phyloP scores from a whole-genome alignment of 2,888 invertebrate species.

The Apodemia hepburni region DNA sequence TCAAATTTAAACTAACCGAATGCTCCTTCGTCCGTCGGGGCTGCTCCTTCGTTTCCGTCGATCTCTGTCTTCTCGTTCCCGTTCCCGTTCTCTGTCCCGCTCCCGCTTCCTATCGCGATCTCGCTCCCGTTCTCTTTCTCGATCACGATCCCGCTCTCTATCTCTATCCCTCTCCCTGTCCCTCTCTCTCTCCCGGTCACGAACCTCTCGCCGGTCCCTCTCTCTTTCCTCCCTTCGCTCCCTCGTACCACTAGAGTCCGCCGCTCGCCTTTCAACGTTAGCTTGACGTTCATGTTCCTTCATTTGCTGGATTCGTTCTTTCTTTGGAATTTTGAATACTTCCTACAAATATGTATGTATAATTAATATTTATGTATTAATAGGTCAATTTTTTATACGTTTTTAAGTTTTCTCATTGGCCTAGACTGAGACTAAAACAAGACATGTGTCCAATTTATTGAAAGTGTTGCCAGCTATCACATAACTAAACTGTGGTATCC shows the following conservation, averaged over 20 bases:
- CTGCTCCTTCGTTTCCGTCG: slow-evolving; percentile 65
- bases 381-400: too few species aligned
- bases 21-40: slow-evolving; percentile 69
- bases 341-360: slow-evolving; percentile 46
- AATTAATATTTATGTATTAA: too few species aligned
- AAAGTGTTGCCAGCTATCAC: too few species aligned
- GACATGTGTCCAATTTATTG: too few species aligned
- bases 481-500: too few species aligned
- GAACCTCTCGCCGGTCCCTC: slow-evolving; percentile 40
- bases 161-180: slow-evolving; percentile 48
- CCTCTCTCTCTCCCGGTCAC: slow-evolving; percentile 46
- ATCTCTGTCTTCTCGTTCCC: slow-evolving; percentile 56
- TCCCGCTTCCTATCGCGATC: slow-evolving; percentile 48
- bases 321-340: slow-evolving; percentile 95
- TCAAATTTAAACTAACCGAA: slow-evolving; percentile 46
- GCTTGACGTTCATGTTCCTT: slow-evolving; percentile 97
- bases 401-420: too few species aligned
- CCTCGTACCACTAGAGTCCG: slow-evolving; percentile 65
- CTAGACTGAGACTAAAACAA: too few species aligned
- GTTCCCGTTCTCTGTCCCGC: slow-evolving; percentile 46
- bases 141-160: slow-evolving; percentile 45
- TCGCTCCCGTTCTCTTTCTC: slow-evolving; percentile 46
- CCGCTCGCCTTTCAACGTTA: slow-evolving; percentile 79
- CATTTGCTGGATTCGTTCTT: slow-evolving; percentile 96
- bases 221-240: slow-evolving; percentile 47